Evolutionary conservation across 30 jellyfish, hydroid and myxozoan genomes (phyloP), one percentile per base, ranked within the genome.

Genomic region (Pseudorhiza aurosa): DNA sequence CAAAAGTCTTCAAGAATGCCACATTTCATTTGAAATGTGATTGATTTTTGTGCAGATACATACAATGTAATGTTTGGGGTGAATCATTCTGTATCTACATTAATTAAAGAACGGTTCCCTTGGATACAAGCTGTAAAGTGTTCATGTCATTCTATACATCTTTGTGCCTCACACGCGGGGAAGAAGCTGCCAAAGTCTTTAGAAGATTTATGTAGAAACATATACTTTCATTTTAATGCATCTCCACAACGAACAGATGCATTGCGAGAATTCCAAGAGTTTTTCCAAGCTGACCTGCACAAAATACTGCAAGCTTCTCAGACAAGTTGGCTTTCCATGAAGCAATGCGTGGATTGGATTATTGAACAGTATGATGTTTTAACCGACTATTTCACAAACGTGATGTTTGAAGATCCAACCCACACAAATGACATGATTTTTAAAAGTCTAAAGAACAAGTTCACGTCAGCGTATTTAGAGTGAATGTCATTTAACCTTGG

Each of bases 61-160:
- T 75, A 81, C 88, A 75, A 75, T 75, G 85, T 35, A n/a, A 55
- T 75, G 79, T 75, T 75, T 55, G 80, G 88, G 37, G 46, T 4
- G 14, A 29, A 75, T 55, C 88, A 75, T 26, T 75, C 88, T 1
- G 88, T 53, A 2, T 51, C 88, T 5, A 53, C 39, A 53, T 25
- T 75, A 30, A 64, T 75, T 64, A 24, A 11, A 36, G 65, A 75
- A 4, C 39, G 33, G 81, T 75, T 11, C 40, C 88, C 88, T 51
- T 75, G 77, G 65, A 58, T 75, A 53, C 4, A 0, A 28, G 12
- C 63, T 2, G 64, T 75, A 17, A 75, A 51, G 56, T 75, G 88
- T 40, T 53, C 88, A 1, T 75, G 81, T 30, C 88, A 75, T 30
- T 55, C 81, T 21, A 77, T 77, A 14, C 89, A 77, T 24, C 81